Conservation (phyloP, 2,113 vertebrate species). For the Plectropomus leopardus region DNA sequence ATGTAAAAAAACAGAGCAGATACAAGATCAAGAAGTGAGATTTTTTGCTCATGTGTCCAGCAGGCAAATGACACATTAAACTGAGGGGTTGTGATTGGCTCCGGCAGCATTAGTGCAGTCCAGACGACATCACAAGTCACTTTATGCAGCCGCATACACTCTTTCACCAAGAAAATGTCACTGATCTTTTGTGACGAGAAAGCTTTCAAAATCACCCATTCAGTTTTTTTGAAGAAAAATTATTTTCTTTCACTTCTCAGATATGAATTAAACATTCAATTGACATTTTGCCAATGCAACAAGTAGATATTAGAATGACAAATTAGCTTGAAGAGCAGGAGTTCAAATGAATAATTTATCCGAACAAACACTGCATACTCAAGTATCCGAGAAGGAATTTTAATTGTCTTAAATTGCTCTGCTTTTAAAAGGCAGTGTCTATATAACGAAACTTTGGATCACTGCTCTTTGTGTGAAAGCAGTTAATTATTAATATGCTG, state of each 20-base stretch:
- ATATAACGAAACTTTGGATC: conserved; percentile 62
- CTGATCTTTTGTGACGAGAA: conserved; percentile 16
- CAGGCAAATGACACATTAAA: too few relatives aligned
- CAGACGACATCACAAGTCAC: background rate
- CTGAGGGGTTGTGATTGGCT: background rate
- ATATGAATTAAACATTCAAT: conserved; percentile 70
- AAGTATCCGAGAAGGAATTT: conserved; percentile 56
- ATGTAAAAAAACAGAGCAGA: background rate
- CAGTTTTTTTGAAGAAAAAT: conserved; percentile 18
- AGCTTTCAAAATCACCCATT: conserved; percentile 19
- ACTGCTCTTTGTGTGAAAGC: conserved; percentile 56
- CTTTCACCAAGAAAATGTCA: conserved; percentile 1
- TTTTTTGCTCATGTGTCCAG: background rate
- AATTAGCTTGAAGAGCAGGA: conserved; percentile 68
- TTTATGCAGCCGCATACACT: background rate
- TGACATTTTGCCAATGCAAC: conserved; percentile 69
- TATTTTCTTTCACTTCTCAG: conserved; percentile 39
- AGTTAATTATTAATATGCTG: conserved; percentile 63
- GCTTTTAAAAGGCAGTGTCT: conserved; percentile 56
- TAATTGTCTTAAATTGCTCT: conserved; percentile 64
- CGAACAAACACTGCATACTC: conserved; percentile 65
- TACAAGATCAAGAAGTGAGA: background rate
- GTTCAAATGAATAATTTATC: conserved; percentile 81
- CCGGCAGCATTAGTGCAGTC: background rate
- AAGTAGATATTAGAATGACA: conserved; percentile 75